Evolutionary conservation across 2,888 invertebrate species (phyloP).

Genomic region (Drosophila affinis): DNA sequence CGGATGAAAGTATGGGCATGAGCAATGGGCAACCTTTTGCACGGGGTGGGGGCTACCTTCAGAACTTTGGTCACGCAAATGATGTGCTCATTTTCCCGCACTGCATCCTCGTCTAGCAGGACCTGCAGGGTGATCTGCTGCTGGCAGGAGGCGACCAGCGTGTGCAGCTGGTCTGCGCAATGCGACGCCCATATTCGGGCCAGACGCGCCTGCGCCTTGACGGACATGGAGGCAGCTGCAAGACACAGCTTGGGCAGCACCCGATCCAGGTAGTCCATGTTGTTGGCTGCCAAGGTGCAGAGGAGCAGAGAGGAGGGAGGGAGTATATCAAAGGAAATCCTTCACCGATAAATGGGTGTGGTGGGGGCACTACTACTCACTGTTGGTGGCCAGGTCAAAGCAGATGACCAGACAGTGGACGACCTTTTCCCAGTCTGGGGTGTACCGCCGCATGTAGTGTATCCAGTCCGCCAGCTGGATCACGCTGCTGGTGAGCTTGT

Average conservation of each 20-base stretch:
- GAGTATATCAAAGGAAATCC: neutral
- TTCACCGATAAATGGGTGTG: too few relatives aligned
- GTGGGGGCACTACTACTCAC: conserved; percentile 80
- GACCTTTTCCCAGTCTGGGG: conserved; percentile 77
- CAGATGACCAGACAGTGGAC: conserved; percentile 88
- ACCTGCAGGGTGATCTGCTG: conserved; percentile 94
- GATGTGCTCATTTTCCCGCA: conserved; percentile 93
- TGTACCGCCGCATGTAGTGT: conserved; percentile 54
- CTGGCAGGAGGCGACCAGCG: conserved; percentile 91
- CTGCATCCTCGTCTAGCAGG: conserved; percentile 90
- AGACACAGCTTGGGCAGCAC: conserved; percentile 91
- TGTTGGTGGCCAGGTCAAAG: conserved; percentile 90
- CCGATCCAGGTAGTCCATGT: conserved; percentile 91
- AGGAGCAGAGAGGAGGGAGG: neutral
- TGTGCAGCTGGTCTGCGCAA: conserved; percentile 87
- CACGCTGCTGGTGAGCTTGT: conserved; percentile 77
- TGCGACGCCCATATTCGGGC: conserved; percentile 92
- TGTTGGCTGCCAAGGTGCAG: conserved; percentile 53
- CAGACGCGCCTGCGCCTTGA: conserved; percentile 90
- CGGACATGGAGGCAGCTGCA: conserved; percentile 89
- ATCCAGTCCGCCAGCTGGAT: conserved; percentile 70
- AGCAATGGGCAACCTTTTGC: too few relatives aligned
- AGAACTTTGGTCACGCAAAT: conserved; percentile 94
- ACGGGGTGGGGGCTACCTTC: conserved; percentile 86
- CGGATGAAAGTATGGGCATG: neutral